Percentiles rank a stretch among this genome's conserved stretches.
Conservation (phyloP, 2,797 vertebrate genomes). For the Harpagifer antarcticus region DNA sequence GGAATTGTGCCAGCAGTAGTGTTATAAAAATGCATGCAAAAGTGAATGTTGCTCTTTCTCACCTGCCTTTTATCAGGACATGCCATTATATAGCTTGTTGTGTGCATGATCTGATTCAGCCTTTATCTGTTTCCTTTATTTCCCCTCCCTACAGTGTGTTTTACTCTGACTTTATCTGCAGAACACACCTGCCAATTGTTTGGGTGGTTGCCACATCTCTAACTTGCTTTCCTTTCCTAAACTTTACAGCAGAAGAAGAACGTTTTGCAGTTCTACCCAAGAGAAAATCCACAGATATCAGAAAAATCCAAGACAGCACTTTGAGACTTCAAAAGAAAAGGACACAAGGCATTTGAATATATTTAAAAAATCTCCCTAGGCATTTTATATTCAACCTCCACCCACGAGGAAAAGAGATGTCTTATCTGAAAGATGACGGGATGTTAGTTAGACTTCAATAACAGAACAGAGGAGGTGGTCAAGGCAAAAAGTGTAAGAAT, state of each 20-base stretch:
- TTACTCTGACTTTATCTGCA: slow-evolving; percentile 66
- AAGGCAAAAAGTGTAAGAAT: slow-evolving; percentile 58
- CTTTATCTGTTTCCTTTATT: slow-evolving; percentile 56
- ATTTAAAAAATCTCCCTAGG: slow-evolving; percentile 45
- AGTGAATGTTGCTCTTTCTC: slow-evolving; percentile 58
- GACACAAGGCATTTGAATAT: slow-evolving; percentile 65
- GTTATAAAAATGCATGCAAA: slow-evolving; percentile 56
- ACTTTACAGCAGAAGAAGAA: slow-evolving; percentile 67
- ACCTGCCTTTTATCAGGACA: slow-evolving; percentile 51
- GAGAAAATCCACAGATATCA: slow-evolving; percentile 69
- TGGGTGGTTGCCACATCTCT: slow-evolving; percentile 49
- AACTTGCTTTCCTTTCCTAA: slow-evolving; percentile 53
- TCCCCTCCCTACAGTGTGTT: slow-evolving; percentile 48
- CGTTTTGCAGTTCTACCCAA: slow-evolving; percentile 54
- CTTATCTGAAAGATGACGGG: slow-evolving; percentile 57
- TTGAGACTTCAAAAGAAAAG: slow-evolving; percentile 73
- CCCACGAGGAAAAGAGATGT: slow-evolving; percentile 52
- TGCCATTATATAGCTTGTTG: slow-evolving; percentile 55
- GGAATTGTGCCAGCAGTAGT: slow-evolving; percentile 47
- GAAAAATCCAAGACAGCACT: slow-evolving; percentile 67
- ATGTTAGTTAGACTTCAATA: slow-evolving; percentile 63
- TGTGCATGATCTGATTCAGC: slow-evolving; percentile 55
- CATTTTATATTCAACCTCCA: slow-evolving; percentile 52
- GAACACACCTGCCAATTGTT: slow-evolving; percentile 58
- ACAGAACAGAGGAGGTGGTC: slow-evolving; percentile 48